Conservation (phyloP, 1,140 invertebrate genomes). For the Saccostrea glomerata region DNA sequence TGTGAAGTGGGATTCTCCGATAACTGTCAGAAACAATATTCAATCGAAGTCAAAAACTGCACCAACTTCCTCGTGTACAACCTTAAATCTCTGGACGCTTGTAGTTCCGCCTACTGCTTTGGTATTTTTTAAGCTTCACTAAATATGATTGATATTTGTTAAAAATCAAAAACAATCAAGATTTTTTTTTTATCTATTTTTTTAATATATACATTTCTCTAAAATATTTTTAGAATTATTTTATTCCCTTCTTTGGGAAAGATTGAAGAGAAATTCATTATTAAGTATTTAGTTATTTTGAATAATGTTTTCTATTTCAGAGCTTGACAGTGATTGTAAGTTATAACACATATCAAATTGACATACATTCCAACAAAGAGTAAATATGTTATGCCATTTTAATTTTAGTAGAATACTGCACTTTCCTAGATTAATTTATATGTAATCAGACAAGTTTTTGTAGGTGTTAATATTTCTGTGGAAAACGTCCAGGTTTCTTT, state of each 20-base stretch:
- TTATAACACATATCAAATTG: neutral
- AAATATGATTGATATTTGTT: too few species aligned
- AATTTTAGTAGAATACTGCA: too few species aligned
- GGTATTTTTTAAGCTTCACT: neutral
- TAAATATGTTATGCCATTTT: too few species aligned
- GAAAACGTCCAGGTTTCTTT: neutral
- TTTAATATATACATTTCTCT: too few species aligned
- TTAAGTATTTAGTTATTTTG: neutral
- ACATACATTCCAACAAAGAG: too few species aligned
- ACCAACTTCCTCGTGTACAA: neutral
- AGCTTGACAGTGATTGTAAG: neutral
- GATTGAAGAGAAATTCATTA: neutral
- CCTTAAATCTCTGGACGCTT: neutral
- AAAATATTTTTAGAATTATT: too few species aligned
- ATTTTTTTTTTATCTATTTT: too few species aligned
- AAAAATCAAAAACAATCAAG: too few species aligned
- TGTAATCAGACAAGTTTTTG: neutral
- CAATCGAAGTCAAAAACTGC: neutral
- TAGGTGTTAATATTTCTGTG: neutral
- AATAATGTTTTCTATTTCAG: neutral
- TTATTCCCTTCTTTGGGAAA: too few species aligned
- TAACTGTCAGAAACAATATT: neutral
- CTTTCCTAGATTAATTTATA: neutral
- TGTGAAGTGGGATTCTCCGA: neutral
- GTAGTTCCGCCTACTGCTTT: neutral